These are phyloP conservation scores for Mormoops blainvillei DNA, from an alignment of 2,113 vertebrate genomes.

Conservation along the genomic window DNA sequence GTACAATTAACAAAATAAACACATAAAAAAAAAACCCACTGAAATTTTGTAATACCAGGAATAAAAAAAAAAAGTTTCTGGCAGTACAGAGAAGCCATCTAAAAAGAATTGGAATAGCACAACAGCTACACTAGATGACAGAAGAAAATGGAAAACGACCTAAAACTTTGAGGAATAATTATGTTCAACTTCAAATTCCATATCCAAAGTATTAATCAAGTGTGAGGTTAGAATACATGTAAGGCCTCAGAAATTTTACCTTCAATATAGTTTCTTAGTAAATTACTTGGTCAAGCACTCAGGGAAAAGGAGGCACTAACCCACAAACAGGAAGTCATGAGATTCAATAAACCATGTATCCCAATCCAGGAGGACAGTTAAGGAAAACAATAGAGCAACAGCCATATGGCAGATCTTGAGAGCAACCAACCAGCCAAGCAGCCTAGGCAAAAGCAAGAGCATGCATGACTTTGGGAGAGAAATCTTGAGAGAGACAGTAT, in stretches of 20 bases:
- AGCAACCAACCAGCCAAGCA: not conserved
- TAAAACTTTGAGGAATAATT: not conserved
- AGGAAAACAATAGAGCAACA: not conserved
- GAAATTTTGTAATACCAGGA: constrained; percentile 1
- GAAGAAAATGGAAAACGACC: constrained; percentile 22
- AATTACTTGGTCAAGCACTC: not conserved
- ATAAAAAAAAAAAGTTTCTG: not conserved
- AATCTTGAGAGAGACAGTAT: not conserved
- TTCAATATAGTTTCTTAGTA: not conserved
- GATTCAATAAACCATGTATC: not conserved
- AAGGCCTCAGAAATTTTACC: not conserved
- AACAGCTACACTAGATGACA: not conserved
- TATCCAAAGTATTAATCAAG: not conserved
- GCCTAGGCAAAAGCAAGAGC: not conserved
- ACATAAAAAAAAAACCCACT: not conserved
- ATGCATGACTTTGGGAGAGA: not conserved
- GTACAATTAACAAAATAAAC: not conserved
- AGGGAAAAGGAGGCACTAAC: not conserved
- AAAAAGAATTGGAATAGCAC: not conserved
- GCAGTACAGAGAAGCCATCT: not conserved
- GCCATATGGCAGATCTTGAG: not conserved
- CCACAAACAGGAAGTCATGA: not conserved
- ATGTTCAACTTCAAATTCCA: constrained; percentile 11
- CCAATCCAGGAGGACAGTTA: not conserved
- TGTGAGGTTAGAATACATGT: not conserved